Percentiles rank a stretch among this genome's conserved stretches.
These are phyloP conservation scores for Callitettix versicolor DNA, from an alignment of 1,140 invertebrate species.

Conservation along the genomic window DNA sequence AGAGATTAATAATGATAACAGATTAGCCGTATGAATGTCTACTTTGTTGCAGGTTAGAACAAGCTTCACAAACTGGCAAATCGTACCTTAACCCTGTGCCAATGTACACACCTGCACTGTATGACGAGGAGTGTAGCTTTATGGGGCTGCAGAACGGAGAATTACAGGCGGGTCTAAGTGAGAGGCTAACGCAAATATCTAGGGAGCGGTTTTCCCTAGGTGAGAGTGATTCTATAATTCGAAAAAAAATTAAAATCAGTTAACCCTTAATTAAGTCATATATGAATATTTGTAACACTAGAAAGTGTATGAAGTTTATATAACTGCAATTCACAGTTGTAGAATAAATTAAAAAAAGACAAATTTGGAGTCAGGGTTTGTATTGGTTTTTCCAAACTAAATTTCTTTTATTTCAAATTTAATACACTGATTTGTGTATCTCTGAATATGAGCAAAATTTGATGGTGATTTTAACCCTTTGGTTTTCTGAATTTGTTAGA, in stretches of 20 bases:
- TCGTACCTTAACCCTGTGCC: constrained; percentile 54
- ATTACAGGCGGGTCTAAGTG: constrained; percentile 46
- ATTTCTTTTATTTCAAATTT: no score
- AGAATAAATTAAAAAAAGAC: no score
- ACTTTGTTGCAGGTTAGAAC: constrained; percentile 45
- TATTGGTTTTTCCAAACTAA: no score
- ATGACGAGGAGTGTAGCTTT: constrained; percentile 36
- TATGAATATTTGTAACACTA: background rate
- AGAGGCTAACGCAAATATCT: constrained; percentile 46
- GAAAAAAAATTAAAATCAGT: background rate
- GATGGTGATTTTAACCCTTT: no score
- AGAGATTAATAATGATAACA: no score
- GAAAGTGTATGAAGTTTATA: background rate
- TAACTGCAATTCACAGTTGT: background rate
- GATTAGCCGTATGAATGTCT: no score
- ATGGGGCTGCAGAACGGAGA: constrained; percentile 53
- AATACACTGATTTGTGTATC: no score
- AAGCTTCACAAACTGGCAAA: constrained; percentile 48
- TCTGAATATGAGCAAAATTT: no score
- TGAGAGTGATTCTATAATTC: constrained; percentile 2
- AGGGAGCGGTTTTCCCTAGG: constrained; percentile 39
- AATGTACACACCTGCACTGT: constrained; percentile 43
- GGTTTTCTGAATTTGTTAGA: no score
- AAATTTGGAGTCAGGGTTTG: no score
- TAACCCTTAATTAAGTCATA: no score